Conservation (phyloP, 53 echinoderm and acorn worm species). For the Apostichopus leukothele region DNA sequence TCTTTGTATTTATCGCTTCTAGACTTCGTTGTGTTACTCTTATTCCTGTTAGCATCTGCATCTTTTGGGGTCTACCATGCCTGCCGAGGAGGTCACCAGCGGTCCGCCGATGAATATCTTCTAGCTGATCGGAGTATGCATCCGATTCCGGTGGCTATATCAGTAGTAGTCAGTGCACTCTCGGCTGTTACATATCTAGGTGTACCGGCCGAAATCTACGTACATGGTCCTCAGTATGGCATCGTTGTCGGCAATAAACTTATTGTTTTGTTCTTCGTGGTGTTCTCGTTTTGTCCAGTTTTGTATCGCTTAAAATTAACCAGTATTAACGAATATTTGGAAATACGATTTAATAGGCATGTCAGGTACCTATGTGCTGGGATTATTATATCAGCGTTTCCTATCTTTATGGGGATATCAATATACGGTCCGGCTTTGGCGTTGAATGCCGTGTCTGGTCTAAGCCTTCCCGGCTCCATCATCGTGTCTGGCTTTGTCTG, state of each 20-base stretch:
- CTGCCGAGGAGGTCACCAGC: constrained; percentile 11
- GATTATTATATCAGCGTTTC: neutral
- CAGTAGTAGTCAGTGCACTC: constrained; percentile 24
- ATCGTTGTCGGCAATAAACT: neutral
- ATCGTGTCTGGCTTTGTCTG: neutral
- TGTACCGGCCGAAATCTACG: constrained; percentile 10
- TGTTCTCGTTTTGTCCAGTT: constrained; percentile 16
- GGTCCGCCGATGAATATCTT: constrained; percentile 34
- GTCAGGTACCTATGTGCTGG: neutral
- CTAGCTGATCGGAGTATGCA: constrained; percentile 27
- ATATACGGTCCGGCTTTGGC: constrained; percentile 32
- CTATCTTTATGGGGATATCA: constrained; percentile 14
- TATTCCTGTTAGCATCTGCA: constrained; percentile 3
- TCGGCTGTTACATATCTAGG: constrained; percentile 30
- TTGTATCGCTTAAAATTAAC: constrained; percentile 18
- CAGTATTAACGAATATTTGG: constrained; percentile 36
- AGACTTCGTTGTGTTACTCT: neutral
- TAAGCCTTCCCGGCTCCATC: constrained; percentile 17
- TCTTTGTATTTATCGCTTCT: neutral
- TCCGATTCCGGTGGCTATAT: constrained; percentile 40
- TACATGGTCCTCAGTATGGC: constrained; percentile 22
- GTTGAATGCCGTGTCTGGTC: constrained; percentile 19
- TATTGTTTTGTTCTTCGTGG: neutral
- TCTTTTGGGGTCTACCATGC: constrained; percentile 28
- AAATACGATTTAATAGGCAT: neutral